phyloP scores from a whole-genome alignment of 35 echinoderm and acorn worm genomes.

The Apostichopus parvimensis region DNA sequence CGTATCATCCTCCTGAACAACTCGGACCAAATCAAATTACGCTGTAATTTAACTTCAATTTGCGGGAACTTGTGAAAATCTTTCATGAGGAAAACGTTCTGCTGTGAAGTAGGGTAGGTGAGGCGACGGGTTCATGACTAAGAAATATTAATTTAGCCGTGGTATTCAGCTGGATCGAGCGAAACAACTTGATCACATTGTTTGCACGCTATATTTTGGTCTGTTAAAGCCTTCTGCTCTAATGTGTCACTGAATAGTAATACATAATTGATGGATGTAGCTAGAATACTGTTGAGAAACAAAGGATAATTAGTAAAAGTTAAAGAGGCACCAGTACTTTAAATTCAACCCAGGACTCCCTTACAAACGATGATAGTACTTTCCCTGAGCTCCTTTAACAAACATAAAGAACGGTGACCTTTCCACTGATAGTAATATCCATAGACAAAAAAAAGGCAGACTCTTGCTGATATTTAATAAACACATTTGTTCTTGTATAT shows the following conservation, averaged over 20 bases:
- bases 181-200: constrained; percentile 31
- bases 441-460: too few relatives aligned
- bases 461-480: too few relatives aligned
- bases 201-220: constrained; percentile 23
- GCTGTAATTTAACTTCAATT: background rate
- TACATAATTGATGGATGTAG: background rate
- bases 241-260: background rate
- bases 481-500: too few relatives aligned
- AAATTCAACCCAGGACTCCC: too few relatives aligned
- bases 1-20: background rate
- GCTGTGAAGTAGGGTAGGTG: constrained; percentile 4
- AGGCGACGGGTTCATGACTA: background rate
- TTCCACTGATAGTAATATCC: too few relatives aligned
- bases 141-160: background rate
- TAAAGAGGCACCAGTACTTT: too few relatives aligned
- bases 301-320: too few relatives aligned
- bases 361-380: too few relatives aligned
- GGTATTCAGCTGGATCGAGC: background rate
- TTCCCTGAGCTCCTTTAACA: too few relatives aligned
- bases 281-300: too few relatives aligned
- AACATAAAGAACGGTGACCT: too few relatives aligned
- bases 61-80: background rate
- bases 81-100: background rate
- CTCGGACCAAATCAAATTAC: background rate
- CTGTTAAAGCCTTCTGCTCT: background rate